phyloP scores from a whole-genome alignment of 2,888 invertebrate genomes.

The Tipula vernalis region DNA sequence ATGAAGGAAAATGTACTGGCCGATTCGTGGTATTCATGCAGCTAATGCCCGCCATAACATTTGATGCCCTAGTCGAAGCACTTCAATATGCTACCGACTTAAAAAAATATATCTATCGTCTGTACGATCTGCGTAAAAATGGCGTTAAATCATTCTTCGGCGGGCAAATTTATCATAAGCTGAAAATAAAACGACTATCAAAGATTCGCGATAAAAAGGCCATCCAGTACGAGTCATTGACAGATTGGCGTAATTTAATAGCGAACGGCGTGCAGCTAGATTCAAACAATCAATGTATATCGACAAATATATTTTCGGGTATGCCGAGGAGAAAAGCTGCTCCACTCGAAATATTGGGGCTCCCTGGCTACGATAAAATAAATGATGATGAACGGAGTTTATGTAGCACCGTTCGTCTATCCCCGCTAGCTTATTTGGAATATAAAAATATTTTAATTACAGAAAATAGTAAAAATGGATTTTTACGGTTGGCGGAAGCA shows the following conservation, averaged over 20 bases:
- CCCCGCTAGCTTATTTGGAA: conserved; percentile 66
- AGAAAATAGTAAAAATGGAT: conserved; percentile 65
- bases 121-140: conserved; percentile 52
- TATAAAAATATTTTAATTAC: conserved; percentile 59
- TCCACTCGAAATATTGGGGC: conserved; percentile 39
- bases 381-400: conserved; percentile 56
- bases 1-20: conserved; percentile 29
- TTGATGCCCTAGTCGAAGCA: conserved; percentile 66
- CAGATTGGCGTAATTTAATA: conserved; percentile 26
- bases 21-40: conserved; percentile 60
- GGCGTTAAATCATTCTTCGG: conserved; percentile 56
- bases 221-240: conserved; percentile 16
- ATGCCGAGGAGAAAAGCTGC: conserved; percentile 28
- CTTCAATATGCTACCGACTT: conserved; percentile 58
- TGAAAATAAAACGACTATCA: conserved; percentile 41
- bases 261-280: conserved; percentile 26
- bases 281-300: not conserved
- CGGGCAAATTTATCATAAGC: conserved; percentile 49
- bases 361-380: conserved; percentile 69
- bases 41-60: conserved; percentile 55
- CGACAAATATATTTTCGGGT: conserved; percentile 15
- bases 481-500: conserved; percentile 67
- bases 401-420: conserved; percentile 60
- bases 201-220: conserved; percentile 23
- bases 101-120: conserved; percentile 36